These are phyloP conservation scores for Heliangelus exortis DNA, from an alignment of 2,797 vertebrate species.

Conservation along the genomic window DNA sequence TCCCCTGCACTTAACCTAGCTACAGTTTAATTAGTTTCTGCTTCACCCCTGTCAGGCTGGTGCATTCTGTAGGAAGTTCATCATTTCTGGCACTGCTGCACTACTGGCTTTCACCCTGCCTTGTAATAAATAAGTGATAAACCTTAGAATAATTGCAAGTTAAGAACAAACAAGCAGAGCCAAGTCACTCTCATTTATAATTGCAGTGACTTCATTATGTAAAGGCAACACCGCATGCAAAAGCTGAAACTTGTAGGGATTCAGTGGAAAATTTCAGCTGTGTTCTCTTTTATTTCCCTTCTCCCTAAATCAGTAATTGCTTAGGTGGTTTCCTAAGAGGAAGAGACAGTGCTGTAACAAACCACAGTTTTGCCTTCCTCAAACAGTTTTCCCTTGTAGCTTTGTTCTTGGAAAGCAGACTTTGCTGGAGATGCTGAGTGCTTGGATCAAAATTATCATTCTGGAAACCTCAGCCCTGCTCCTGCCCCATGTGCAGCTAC, in stretches of 20 bases:
- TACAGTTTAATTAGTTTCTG: slow-evolving; percentile 63
- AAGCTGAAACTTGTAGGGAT: slow-evolving; percentile 49
- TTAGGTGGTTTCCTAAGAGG: not conserved
- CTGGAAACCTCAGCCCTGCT: not conserved
- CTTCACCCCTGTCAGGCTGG: slow-evolving; percentile 43
- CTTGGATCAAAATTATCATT: not conserved
- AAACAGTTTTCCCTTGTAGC: rapidly evolving
- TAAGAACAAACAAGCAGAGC: slow-evolving; percentile 38
- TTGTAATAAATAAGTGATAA: slow-evolving; percentile 59
- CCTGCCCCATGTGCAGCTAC: not conserved
- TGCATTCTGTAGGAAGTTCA: slow-evolving; percentile 63
- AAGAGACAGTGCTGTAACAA: not conserved
- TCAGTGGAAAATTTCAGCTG: slow-evolving; percentile 30
- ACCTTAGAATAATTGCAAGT: slow-evolving; percentile 58
- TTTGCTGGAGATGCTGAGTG: not conserved
- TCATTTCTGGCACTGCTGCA: slow-evolving; percentile 51
- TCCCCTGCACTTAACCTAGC: slow-evolving; percentile 37
- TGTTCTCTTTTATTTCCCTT: slow-evolving; percentile 14
- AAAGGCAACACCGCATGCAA: slow-evolving; percentile 19
- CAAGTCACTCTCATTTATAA: slow-evolving; percentile 65
- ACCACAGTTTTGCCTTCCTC: not conserved
- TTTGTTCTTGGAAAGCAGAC: not conserved
- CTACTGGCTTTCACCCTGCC: slow-evolving; percentile 35
- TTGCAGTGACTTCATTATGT: slow-evolving; percentile 61
- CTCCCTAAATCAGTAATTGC: not conserved